Evolutionary conservation across 2,113 vertebrate genomes (phyloP).

Genomic region (Rhinoptilus africanus): DNA sequence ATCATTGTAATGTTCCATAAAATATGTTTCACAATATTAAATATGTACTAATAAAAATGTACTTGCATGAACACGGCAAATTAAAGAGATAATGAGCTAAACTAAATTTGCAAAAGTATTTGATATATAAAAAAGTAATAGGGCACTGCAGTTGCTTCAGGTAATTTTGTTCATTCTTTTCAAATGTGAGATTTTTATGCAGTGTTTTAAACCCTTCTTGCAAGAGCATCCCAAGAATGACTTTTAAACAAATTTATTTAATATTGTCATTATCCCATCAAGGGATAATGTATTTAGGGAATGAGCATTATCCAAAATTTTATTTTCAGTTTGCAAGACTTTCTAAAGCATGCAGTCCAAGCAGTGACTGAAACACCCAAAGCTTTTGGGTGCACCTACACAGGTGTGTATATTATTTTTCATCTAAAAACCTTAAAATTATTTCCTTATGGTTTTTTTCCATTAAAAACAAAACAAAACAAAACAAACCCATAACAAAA

Average conservation of each 20-base stretch:
- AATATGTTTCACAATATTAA: constrained; percentile 1
- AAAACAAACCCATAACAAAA: neutral
- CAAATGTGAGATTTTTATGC: neutral
- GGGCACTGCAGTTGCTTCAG: neutral
- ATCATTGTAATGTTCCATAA: neutral
- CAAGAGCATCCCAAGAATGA: neutral
- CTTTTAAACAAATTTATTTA: neutral
- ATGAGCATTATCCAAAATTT: neutral
- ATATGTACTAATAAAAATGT: neutral
- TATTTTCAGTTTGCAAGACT: neutral
- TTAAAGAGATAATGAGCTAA: constrained; percentile 27
- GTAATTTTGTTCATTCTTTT: constrained; percentile 36
- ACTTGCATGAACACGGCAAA: neutral
- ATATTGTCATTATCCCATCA: neutral
- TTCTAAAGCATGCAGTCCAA: neutral
- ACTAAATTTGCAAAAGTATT: constrained; percentile 27
- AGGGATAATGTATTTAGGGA: neutral
- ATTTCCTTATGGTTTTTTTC: neutral
- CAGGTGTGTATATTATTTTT: neutral
- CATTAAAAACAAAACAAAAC: no score
- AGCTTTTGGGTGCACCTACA: neutral
- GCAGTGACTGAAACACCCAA: neutral
- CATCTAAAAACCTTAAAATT: neutral
- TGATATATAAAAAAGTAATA: constrained; percentile 54
- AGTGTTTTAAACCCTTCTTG: neutral